phyloP scores from a whole-genome alignment of 2,797 vertebrate species.

The Rhinoraja longicauda region DNA sequence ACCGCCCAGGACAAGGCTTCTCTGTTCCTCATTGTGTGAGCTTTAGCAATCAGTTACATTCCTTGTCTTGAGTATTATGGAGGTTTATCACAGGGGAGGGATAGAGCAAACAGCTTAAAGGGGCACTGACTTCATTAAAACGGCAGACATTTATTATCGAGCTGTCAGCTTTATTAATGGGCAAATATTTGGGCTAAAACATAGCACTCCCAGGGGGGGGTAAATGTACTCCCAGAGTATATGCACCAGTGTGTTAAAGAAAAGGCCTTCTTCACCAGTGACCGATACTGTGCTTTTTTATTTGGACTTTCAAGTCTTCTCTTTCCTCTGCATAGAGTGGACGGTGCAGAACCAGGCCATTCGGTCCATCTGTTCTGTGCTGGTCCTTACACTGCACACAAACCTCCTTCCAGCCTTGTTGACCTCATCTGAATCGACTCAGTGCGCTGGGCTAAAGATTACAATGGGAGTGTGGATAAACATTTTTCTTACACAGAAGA shows the following conservation, averaged over 20 bases:
- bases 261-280: not conserved
- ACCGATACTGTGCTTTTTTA: not conserved
- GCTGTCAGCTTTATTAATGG: not conserved
- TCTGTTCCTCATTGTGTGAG: slow-evolving; percentile 20
- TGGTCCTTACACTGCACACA: not conserved
- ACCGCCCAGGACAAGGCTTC: slow-evolving; percentile 15
- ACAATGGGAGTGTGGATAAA: too few relatives aligned
- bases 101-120: slow-evolving; percentile 12
- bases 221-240: not conserved
- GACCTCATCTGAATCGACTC: too few relatives aligned
- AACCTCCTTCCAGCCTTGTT: not conserved
- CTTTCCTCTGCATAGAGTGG: not conserved
- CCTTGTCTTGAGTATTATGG: slow-evolving; percentile 50
- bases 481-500: too few relatives aligned
- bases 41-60: slow-evolving; percentile 18
- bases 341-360: not conserved
- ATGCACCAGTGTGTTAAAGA: not conserved
- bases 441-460: too few relatives aligned
- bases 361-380: not conserved
- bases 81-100: slow-evolving; percentile 39
- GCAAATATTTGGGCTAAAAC: slow-evolving; percentile 13
- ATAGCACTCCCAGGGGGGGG: not conserved
- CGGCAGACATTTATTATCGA: not conserved
- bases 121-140: slow-evolving; percentile 1
- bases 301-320: not conserved